Conservation (phyloP, 2,797 vertebrate genomes). For the Decapterus maruadsi region DNA sequence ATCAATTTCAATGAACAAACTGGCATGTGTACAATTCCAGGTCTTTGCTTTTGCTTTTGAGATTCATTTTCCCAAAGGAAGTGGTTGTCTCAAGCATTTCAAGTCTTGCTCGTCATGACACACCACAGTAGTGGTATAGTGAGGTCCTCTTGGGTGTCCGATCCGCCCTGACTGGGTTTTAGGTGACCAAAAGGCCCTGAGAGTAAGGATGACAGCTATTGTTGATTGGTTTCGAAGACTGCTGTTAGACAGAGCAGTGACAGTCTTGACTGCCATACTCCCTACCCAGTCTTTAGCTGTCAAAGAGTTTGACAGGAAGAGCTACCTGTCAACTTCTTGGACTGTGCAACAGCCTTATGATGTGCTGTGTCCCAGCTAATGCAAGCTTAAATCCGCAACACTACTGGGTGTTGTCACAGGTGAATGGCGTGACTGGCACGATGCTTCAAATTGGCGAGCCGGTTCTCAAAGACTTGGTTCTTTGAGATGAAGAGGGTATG, state of each 20-base stretch:
- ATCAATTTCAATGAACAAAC: not conserved
- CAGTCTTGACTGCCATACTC: constrained; percentile 7
- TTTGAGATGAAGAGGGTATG: not conserved
- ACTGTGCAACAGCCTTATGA: not conserved
- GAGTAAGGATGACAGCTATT: not conserved
- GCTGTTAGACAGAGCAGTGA: not conserved
- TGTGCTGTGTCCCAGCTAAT: not conserved
- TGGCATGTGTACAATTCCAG: not conserved
- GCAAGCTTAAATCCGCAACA: not conserved
- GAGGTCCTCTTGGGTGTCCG: not conserved
- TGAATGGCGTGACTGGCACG: constrained; percentile 11
- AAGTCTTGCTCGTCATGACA: too few relatives aligned
- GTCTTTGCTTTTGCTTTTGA: not conserved
- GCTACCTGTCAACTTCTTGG: constrained; percentile 3
- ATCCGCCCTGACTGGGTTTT: not conserved
- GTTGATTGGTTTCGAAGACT: constrained; percentile 15
- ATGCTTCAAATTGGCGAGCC: not conserved
- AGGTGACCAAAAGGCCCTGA: not conserved
- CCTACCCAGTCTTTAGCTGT: constrained; percentile 13
- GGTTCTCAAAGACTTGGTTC: not conserved
- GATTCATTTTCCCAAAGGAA: not conserved
- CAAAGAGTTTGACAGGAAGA: not conserved
- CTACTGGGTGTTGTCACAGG: not conserved
- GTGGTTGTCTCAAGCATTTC: not conserved
- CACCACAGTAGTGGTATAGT: not conserved